Evolutionary conservation across 2,797 vertebrate species (phyloP).

Genomic region (Oryzias dopingdopingensis): DNA sequence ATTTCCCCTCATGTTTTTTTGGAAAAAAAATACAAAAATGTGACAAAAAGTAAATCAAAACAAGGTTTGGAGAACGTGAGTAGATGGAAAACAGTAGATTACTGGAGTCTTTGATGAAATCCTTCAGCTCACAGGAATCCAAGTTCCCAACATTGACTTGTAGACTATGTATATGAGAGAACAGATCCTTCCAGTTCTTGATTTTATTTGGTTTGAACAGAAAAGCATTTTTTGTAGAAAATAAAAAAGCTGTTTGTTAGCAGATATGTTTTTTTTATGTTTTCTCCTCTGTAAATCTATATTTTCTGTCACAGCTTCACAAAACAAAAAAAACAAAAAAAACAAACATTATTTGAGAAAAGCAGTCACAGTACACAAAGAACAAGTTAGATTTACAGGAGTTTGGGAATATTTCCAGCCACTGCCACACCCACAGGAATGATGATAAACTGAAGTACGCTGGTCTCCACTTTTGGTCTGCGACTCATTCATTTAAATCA

Average conservation of each 20-base stretch:
- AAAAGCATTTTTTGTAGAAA: not conserved
- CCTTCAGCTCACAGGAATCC: not conserved
- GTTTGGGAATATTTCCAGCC: not conserved
- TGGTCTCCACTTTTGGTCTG: too few relatives aligned
- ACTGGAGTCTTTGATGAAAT: too few relatives aligned
- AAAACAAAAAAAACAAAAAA: not conserved
- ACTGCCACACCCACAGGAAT: not conserved
- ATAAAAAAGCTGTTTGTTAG: not conserved
- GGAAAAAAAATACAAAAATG: too few relatives aligned
- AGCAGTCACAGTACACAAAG: not conserved
- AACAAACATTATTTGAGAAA: not conserved
- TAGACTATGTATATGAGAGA: not conserved
- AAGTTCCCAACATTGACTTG: not conserved
- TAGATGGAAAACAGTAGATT: too few relatives aligned
- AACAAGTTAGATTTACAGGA: not conserved
- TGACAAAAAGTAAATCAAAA: too few relatives aligned
- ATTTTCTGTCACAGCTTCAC: not conserved
- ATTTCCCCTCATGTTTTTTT: not conserved
- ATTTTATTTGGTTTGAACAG: conserved; percentile 1
- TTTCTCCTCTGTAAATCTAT: conserved; percentile 1
- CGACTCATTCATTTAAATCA: too few relatives aligned
- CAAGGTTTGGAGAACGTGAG: too few relatives aligned
- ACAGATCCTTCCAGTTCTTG: not conserved
- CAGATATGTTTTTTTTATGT: not conserved
- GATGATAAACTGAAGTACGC: too few relatives aligned